Conservation (phyloP, 2,888 invertebrate species). For the Mimumesa dahlbomi region DNA sequence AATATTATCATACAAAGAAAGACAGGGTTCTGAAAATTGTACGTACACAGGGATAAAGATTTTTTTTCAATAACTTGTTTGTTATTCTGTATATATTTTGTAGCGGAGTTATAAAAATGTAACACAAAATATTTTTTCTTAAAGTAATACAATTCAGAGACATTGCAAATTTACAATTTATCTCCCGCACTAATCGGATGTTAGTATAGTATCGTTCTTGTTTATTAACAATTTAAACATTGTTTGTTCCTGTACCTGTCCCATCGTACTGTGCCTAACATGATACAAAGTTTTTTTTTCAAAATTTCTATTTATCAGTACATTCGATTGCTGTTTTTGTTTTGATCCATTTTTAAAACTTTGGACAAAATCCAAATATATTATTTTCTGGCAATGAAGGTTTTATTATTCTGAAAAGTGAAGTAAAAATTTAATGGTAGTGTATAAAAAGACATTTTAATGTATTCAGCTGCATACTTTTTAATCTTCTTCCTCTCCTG, state of each 20-base stretch:
- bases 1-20: slow-evolving; percentile 79
- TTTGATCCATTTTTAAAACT: slow-evolving; percentile 58
- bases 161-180: slow-evolving; percentile 76
- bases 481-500: slow-evolving; percentile 82
- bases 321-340: slow-evolving; percentile 50
- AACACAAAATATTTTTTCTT: slow-evolving; percentile 79
- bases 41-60: slow-evolving; percentile 75
- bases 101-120: slow-evolving; percentile 79
- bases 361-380: slow-evolving; percentile 72
- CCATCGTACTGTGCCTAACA: slow-evolving; percentile 53
- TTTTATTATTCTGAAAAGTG: slow-evolving; percentile 56
- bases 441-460: slow-evolving; percentile 8
- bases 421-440: slow-evolving; percentile 1
- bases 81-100: slow-evolving; percentile 76
- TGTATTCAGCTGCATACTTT: slow-evolving; percentile 54
- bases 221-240: slow-evolving; percentile 64
- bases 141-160: slow-evolving; percentile 78
- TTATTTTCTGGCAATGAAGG: slow-evolving; percentile 73
- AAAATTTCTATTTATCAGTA: slow-evolving; percentile 50
- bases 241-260: slow-evolving; percentile 54
- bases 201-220: slow-evolving; percentile 54
- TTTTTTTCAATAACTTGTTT: slow-evolving; percentile 60
- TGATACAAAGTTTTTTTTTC: slow-evolving; percentile 51
- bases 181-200: slow-evolving; percentile 66
- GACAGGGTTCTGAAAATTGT: slow-evolving; percentile 76